Conservation (phyloP, 2,113 vertebrate species). For the Nothobranchius furzeri region DNA sequence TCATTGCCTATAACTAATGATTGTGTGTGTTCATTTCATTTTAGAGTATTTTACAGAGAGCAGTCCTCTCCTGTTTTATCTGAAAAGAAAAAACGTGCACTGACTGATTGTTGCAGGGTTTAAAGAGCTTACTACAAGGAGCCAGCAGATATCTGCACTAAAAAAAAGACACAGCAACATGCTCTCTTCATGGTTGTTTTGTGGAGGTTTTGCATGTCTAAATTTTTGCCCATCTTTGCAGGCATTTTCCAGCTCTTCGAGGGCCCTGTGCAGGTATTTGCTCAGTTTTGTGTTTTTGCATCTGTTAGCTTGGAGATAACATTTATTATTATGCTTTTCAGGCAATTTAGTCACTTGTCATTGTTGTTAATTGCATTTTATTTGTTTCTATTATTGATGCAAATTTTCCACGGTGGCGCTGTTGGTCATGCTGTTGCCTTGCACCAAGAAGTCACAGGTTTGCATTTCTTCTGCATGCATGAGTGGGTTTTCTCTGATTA, state of each 20-base stretch:
- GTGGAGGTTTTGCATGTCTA: not conserved
- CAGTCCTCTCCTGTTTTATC: slow-evolving; percentile 8
- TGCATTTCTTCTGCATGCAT: too few relatives aligned
- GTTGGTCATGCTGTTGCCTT: too few relatives aligned
- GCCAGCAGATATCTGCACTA: not conserved
- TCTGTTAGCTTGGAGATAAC: not conserved
- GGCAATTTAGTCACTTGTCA: not conserved
- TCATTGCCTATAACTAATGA: slow-evolving; percentile 25
- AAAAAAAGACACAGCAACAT: not conserved
- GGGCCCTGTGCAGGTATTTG: not conserved
- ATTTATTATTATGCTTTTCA: not conserved
- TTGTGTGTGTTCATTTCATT: slow-evolving; percentile 21
- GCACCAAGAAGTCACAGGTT: too few relatives aligned
- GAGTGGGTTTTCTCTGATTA: too few relatives aligned
- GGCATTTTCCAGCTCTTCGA: not conserved
- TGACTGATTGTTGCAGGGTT: not conserved
- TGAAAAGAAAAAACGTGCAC: not conserved
- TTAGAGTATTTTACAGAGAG: slow-evolving; percentile 15
- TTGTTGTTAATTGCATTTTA: not conserved
- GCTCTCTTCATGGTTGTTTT: not conserved
- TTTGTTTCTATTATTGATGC: not conserved
- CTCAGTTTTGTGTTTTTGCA: not conserved
- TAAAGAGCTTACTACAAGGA: too few relatives aligned
- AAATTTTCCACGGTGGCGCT: too few relatives aligned
- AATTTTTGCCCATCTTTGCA: not conserved